Conservation (phyloP, 2,797 vertebrate genomes). For the Tenualosa thibaudeaui region DNA sequence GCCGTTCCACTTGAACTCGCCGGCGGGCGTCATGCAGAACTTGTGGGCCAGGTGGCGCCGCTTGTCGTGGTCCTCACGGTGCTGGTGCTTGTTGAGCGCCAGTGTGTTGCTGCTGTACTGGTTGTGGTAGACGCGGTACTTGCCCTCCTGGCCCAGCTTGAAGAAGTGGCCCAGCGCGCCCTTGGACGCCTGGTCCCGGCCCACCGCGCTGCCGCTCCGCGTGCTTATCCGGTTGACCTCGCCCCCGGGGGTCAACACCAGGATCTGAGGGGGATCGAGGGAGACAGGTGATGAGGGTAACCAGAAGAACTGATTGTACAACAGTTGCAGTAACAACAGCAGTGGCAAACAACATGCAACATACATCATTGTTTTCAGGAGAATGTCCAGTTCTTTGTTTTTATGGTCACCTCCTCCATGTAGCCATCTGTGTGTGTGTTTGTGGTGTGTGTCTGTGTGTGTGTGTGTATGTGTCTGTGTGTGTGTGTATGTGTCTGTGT, state of each 20-base stretch:
- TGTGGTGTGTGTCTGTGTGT: no score
- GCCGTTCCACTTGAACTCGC: constrained; percentile 98
- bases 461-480: not conserved
- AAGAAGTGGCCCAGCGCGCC: constrained; percentile 87
- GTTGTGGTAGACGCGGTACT: constrained; percentile 95
- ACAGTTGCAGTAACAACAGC: not conserved
- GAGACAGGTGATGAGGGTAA: not conserved
- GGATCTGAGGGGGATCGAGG: constrained; percentile 71
- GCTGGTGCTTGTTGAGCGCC: constrained; percentile 97
- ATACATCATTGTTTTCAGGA: no score
- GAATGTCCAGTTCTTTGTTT: no score
- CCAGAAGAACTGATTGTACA: not conserved
- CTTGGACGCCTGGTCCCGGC: constrained; percentile 85
- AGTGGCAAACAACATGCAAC: not conserved
- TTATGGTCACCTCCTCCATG: not conserved
- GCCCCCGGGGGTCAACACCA: constrained; percentile 89
- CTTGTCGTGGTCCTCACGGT: constrained; percentile 98
- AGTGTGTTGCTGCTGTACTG: constrained; percentile 95
- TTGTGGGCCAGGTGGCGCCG: constrained; percentile 95
- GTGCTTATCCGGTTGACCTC: constrained; percentile 88
- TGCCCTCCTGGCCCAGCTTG: constrained; percentile 95
- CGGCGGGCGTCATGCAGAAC: constrained; percentile 91
- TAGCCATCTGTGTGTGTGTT: not conserved
- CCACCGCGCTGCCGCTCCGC: constrained; percentile 57
- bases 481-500: no score